Evolutionary conservation across 2,888 invertebrate species (phyloP).

Genomic region (Harmothoe impar): DNA sequence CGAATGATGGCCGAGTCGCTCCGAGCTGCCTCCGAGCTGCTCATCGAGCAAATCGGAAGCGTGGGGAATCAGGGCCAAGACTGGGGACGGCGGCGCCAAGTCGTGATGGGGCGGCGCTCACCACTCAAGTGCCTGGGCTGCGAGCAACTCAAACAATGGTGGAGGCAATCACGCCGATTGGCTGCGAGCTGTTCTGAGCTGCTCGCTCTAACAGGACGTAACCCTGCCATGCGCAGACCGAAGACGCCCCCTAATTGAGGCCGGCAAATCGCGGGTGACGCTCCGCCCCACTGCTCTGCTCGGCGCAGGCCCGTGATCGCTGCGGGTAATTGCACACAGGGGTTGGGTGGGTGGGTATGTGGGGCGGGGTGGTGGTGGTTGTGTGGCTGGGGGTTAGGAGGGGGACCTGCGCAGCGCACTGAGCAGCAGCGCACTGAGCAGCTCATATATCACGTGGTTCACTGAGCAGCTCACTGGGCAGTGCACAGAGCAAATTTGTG

Average conservation of each 20-base stretch:
- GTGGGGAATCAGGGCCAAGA: conserved; percentile 13
- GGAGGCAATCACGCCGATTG: conserved; percentile 24
- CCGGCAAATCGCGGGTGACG: background rate
- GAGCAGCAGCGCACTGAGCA: background rate
- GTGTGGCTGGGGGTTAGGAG: no score
- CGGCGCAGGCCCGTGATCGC: background rate
- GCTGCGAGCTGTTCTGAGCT: background rate
- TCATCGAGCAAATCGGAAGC: background rate
- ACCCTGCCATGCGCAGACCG: conserved; percentile 15
- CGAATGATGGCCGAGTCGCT: background rate
- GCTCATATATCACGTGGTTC: background rate
- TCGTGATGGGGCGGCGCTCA: background rate
- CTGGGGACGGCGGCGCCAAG: background rate
- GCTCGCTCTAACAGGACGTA: conserved; percentile 35
- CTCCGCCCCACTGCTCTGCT: background rate
- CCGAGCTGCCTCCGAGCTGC: background rate
- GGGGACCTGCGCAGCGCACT: no score
- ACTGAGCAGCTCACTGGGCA: no score
- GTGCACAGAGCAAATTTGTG: no score
- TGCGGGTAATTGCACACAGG: conserved; percentile 20
- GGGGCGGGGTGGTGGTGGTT: background rate
- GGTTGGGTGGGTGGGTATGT: no score
- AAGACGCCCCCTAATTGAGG: conserved; percentile 33
- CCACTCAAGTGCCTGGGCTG: background rate
- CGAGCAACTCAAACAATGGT: conserved; percentile 23